Percentiles rank a stretch among this genome's conserved stretches.
These are phyloP conservation scores for Latrodectus geometricus DNA, from an alignment of 1,140 invertebrate genomes.

Conservation along the genomic window DNA sequence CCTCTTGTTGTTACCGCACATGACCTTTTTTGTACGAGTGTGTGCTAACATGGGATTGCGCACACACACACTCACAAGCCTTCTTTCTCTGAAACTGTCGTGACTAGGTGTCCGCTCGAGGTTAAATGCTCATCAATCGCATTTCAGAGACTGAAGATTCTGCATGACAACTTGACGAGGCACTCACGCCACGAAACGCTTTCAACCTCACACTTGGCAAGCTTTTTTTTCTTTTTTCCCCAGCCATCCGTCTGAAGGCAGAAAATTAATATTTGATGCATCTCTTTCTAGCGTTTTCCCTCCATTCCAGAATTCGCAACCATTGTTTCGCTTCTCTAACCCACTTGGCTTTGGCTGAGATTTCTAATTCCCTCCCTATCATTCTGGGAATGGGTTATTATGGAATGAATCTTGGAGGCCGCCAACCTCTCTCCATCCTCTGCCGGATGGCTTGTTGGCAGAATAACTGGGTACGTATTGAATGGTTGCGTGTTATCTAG, in stretches of 20 bases:
- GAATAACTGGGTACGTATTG: too few species aligned
- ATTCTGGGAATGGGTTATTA: background rate
- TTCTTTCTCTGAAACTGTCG: background rate
- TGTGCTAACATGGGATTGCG: background rate
- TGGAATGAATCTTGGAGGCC: background rate
- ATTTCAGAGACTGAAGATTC: background rate
- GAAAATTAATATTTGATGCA: background rate
- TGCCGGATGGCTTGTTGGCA: too few species aligned
- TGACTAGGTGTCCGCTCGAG: background rate
- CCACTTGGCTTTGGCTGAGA: background rate
- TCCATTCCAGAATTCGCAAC: background rate
- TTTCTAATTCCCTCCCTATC: background rate
- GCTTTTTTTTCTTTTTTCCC: background rate
- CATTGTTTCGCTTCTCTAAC: background rate
- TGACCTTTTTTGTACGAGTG: background rate
- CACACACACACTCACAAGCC: background rate
- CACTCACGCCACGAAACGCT: background rate
- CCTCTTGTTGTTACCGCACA: background rate
- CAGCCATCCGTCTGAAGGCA: background rate
- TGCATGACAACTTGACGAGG: background rate
- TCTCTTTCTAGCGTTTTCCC: background rate
- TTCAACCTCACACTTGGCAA: background rate
- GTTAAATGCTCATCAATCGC: background rate
- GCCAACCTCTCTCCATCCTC: background rate
- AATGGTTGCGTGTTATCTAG: too few species aligned